These are phyloP conservation scores for Caretta caretta DNA, from an alignment of 2,113 vertebrate genomes.

Conservation along the genomic window DNA sequence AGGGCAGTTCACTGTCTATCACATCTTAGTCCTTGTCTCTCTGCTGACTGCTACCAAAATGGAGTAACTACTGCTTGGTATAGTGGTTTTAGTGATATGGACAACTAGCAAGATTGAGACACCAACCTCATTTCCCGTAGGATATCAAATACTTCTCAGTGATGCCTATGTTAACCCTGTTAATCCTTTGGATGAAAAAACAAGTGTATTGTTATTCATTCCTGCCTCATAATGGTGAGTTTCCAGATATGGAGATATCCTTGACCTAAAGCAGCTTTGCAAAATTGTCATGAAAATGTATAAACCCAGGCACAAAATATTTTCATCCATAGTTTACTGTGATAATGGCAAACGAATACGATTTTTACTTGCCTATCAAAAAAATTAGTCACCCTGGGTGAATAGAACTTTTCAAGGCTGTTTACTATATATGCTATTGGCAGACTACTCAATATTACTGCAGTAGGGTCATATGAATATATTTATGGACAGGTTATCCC, in stretches of 20 bases:
- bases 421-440: not conserved
- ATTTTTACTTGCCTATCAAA: not conserved
- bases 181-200: not conserved
- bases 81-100: not conserved
- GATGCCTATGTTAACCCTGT: fast-evolving
- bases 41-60: not conserved
- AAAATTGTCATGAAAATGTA: not conserved
- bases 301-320: not conserved
- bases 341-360: not conserved
- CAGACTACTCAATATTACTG: not conserved
- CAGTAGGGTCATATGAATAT: not conserved
- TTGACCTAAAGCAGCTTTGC: not conserved
- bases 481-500: not conserved
- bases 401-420: not conserved
- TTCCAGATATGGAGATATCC: not conserved
- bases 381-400: not conserved
- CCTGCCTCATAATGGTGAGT: not conserved
- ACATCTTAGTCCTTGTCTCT: not conserved
- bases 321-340: not conserved
- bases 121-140: fast-evolving
- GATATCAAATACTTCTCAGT: not conserved
- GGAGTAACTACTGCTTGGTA: not conserved
- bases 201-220: not conserved
- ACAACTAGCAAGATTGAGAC: not conserved
- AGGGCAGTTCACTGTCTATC: not conserved